Conservation (phyloP, 2,888 invertebrate genomes). For the Patella depressa region DNA sequence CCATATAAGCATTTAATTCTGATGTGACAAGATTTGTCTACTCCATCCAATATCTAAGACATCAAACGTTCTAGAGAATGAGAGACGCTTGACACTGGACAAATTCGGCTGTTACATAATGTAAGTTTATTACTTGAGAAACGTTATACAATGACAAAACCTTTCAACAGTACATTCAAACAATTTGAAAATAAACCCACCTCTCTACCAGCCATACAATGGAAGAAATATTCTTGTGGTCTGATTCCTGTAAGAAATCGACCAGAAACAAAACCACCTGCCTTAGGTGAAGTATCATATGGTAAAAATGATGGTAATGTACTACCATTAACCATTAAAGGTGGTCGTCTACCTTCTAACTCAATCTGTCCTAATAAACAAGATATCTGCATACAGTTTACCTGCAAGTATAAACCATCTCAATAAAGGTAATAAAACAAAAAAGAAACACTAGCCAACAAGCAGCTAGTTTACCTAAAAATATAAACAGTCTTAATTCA, state of each 20-base stretch:
- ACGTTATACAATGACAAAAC: neutral
- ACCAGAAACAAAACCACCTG: slow-evolving; percentile 96
- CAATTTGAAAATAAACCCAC: slow-evolving; percentile 72
- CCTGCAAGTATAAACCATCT: slow-evolving; percentile 56
- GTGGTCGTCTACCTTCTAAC: slow-evolving; percentile 96
- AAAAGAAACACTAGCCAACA: no score
- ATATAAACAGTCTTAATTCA: no score
- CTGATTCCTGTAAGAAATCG: slow-evolving; percentile 98
- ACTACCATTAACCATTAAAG: slow-evolving; percentile 92
- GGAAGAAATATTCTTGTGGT: slow-evolving; percentile 98
- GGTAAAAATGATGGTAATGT: slow-evolving; percentile 89
- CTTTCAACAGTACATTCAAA: neutral
- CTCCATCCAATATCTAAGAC: no score
- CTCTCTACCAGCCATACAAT: slow-evolving; percentile 99
- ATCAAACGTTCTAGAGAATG: no score
- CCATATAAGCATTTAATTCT: no score
- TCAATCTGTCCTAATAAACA: slow-evolving; percentile 98
- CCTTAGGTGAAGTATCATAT: slow-evolving; percentile 89
- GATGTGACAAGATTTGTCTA: no score
- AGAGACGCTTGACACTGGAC: no score
- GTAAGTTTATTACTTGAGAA: no score
- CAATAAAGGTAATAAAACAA: no score
- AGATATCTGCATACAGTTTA: slow-evolving; percentile 98
- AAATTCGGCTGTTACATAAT: no score
- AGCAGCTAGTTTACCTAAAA: no score